A percentile compares a stretch with the other conserved stretches of the same genome.
These are phyloP conservation scores for Motacilla tschutschensis DNA, from an alignment of 2,113 vertebrate genomes.

Conservation along the genomic window DNA sequence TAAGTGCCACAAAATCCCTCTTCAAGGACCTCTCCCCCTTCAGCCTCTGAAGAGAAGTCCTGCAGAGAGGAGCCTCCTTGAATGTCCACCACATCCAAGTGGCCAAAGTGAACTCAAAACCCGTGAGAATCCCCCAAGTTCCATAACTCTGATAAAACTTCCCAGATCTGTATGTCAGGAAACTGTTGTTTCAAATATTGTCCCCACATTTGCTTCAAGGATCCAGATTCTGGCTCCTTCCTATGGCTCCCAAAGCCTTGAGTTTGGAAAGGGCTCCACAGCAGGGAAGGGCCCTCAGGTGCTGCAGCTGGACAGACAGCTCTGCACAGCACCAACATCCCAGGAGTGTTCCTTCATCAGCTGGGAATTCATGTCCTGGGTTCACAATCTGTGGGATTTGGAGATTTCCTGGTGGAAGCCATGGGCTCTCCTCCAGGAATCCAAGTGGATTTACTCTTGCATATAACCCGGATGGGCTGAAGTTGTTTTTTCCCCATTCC, in stretches of 20 bases:
- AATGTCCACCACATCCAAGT: not conserved
- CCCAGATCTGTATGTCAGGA: not conserved
- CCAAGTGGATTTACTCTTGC: not conserved
- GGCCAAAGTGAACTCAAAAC: not conserved
- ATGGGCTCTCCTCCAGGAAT: not conserved
- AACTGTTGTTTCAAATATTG: not conserved
- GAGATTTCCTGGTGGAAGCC: not conserved
- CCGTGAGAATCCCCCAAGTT: not conserved
- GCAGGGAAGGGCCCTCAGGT: not conserved
- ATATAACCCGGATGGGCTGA: not conserved
- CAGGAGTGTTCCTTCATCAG: not conserved
- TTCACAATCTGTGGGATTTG: not conserved
- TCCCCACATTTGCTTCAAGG: not conserved
- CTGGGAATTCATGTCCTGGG: not conserved
- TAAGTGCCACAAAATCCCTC: not conserved
- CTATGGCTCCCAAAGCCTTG: not conserved
- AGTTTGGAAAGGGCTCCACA: not conserved
- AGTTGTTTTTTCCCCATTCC: not conserved
- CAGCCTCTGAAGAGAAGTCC: not conserved
- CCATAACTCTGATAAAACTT: not conserved
- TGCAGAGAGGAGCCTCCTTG: not conserved
- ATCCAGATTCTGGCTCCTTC: not conserved
- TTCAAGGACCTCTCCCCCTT: not conserved
- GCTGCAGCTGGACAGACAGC: not conserved
- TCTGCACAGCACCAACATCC: not conserved